These are phyloP conservation scores for Melipona bicolor DNA, from an alignment of 2,888 invertebrate genomes.

Conservation along the genomic window DNA sequence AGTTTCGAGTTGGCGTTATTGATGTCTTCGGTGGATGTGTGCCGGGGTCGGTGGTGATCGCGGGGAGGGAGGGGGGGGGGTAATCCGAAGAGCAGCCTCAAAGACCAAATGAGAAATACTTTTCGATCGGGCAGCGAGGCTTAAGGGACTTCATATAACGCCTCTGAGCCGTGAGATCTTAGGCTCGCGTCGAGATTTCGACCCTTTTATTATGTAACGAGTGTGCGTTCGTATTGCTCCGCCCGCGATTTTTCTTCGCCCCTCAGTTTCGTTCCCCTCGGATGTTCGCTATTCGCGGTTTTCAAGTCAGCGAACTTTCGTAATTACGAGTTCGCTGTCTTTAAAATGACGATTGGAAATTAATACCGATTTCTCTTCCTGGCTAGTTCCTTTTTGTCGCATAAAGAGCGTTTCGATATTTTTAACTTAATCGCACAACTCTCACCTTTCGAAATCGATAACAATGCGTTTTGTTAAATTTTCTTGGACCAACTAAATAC, in stretches of 20 bases:
- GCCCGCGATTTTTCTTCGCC: constrained; percentile 18
- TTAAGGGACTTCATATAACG: constrained; percentile 77
- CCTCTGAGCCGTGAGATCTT: constrained; percentile 66
- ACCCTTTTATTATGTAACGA: constrained; percentile 73
- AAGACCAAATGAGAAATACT: constrained; percentile 83
- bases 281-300: not conserved
- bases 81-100: constrained; percentile 80
- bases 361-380: constrained; percentile 29
- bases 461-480: not conserved
- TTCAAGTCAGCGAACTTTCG: constrained; percentile 27
- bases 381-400: not conserved
- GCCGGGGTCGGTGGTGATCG: constrained; percentile 26
- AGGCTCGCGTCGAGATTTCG: constrained; percentile 71
- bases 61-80: constrained; percentile 15
- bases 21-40: constrained; percentile 70
- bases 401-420: no score
- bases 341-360: constrained; percentile 53
- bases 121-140: constrained; percentile 76
- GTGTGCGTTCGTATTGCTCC: constrained; percentile 28
- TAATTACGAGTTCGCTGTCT: constrained; percentile 52
- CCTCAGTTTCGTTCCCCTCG: not conserved
- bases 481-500: not conserved
- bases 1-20: constrained; percentile 71
- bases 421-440: no score
- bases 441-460: no score